phyloP scores from a whole-genome alignment of 2,888 invertebrate genomes.

The Trilocha varians region DNA sequence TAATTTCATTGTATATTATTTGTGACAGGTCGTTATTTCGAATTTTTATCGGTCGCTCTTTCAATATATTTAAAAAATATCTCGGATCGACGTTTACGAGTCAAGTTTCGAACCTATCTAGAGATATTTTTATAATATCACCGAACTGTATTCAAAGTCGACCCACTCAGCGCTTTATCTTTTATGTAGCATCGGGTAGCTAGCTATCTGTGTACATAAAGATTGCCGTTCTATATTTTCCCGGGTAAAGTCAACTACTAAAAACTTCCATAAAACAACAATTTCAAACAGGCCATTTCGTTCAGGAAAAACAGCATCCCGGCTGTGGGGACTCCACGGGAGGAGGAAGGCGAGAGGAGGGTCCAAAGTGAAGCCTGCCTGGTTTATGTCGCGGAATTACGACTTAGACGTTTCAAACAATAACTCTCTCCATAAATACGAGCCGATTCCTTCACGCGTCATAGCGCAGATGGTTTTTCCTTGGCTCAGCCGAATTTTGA shows the following conservation, averaged over 20 bases:
- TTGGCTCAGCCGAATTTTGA: slow-evolving; percentile 28
- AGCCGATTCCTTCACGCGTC: slow-evolving; percentile 71
- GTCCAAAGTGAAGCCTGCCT: slow-evolving; percentile 60
- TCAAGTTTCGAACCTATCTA: slow-evolving; percentile 5
- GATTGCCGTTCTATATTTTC: slow-evolving; percentile 61
- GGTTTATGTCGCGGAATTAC: slow-evolving; percentile 70
- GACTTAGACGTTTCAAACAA: slow-evolving; percentile 75
- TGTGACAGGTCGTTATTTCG: slow-evolving; percentile 72
- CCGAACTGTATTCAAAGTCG: no score
- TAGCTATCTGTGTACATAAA: slow-evolving; percentile 34
- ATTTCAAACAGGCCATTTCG: slow-evolving; percentile 72
- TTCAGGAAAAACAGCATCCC: slow-evolving; percentile 69
- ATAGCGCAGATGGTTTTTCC: slow-evolving; percentile 60
- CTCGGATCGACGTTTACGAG: slow-evolving; percentile 24
- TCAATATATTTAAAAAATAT: slow-evolving; percentile 52
- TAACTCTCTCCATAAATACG: slow-evolving; percentile 69
- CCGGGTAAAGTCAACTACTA: slow-evolving; percentile 69
- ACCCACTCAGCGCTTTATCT: slow-evolving; percentile 12
- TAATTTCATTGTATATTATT: slow-evolving; percentile 73
- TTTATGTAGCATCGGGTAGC: slow-evolving; percentile 12
- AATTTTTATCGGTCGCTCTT: slow-evolving; percentile 60
- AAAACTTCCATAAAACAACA: slow-evolving; percentile 74
- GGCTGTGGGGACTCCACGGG: slow-evolving; percentile 25
- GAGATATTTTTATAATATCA: background rate
- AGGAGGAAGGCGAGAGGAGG: slow-evolving; percentile 25